Conservation (phyloP, 2,888 invertebrate species). For the Onchidella celtica region DNA sequence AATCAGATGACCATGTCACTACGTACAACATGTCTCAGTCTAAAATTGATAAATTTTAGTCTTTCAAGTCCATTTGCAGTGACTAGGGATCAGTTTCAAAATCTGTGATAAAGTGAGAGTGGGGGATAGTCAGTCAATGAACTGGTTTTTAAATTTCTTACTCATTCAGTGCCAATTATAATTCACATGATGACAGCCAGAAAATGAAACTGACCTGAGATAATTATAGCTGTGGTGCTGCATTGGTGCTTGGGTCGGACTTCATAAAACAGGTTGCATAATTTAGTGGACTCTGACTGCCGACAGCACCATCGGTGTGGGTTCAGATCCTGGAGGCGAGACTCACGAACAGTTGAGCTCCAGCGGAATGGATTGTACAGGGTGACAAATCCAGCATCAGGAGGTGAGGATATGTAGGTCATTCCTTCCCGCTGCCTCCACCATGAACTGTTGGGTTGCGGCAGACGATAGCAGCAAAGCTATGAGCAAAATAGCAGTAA, state of each 20-base stretch:
- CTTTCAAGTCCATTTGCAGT: too few species aligned
- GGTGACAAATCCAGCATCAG: constrained; percentile 8
- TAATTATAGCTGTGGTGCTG: not conserved
- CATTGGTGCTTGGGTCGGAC: not conserved
- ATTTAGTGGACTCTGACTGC: not conserved
- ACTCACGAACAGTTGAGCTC: not conserved
- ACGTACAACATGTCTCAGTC: too few species aligned
- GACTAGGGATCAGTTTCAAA: too few species aligned
- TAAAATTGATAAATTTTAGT: too few species aligned
- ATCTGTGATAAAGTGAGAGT: too few species aligned
- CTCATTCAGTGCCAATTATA: too few species aligned
- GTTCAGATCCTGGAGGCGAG: not conserved
- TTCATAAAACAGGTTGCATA: not conserved
- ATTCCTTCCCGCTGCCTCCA: not conserved
- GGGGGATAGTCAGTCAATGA: too few species aligned
- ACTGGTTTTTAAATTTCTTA: too few species aligned
- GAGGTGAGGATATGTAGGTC: not conserved
- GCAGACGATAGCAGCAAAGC: not conserved
- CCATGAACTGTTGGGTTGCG: not conserved
- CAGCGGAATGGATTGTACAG: constrained; percentile 4
- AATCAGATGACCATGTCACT: too few species aligned
- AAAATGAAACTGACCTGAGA: not conserved
- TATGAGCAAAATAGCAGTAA: not conserved
- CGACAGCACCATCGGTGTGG: constrained; percentile 12
- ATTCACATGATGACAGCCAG: too few species aligned